A percentile compares a stretch with the other conserved stretches of the same genome.
Evolutionary conservation across 92 coral and sea anemone genomes (phyloP).

Genomic region (Bergia puertoricense): DNA sequence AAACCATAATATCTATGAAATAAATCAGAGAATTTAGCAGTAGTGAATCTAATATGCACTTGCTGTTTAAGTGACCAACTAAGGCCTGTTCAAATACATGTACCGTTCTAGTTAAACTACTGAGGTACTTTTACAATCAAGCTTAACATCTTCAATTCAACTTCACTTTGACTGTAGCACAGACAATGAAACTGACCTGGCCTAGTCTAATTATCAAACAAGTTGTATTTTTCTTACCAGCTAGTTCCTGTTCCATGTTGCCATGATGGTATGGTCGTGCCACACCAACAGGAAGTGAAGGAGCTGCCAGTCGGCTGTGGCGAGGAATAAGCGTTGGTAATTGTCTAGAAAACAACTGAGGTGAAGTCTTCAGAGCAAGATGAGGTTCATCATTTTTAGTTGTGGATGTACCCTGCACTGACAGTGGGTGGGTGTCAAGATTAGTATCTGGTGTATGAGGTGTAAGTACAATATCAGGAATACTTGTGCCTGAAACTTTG

Average conservation of each 20-base stretch:
- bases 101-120: too few species aligned
- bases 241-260: constrained; percentile 27
- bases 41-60: too few species aligned
- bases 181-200: background rate
- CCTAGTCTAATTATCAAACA: background rate
- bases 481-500: background rate
- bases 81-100: too few species aligned
- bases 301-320: constrained; percentile 59
- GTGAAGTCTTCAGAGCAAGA: constrained; percentile 53
- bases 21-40: too few species aligned
- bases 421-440: background rate
- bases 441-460: background rate
- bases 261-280: constrained; percentile 78
- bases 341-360: constrained; percentile 64
- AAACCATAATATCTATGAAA: too few species aligned
- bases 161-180: background rate
- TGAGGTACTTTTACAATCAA: too few species aligned
- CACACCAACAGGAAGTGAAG: constrained; percentile 86
- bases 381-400: constrained; percentile 37
- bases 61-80: too few species aligned
- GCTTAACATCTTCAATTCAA: background rate
- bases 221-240: background rate
- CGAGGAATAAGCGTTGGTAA: constrained; percentile 71
- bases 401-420: background rate
- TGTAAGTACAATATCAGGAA: constrained; percentile 9